These are phyloP conservation scores for Dicrurus megarhynchus DNA, from an alignment of 2,113 vertebrate species.

Conservation along the genomic window DNA sequence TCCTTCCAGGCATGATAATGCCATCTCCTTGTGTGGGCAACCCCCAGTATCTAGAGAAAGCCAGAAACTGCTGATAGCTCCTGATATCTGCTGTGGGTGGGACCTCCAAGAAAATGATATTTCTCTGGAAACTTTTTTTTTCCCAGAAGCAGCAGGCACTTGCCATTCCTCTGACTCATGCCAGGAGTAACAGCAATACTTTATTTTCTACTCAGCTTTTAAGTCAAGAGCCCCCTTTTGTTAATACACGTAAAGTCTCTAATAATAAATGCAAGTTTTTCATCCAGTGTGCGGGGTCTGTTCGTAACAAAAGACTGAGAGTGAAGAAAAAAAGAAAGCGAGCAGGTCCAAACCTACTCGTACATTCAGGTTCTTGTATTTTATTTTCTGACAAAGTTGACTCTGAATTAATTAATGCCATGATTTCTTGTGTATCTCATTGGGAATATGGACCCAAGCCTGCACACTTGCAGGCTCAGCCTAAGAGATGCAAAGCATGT, in stretches of 20 bases:
- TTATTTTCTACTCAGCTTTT: not conserved
- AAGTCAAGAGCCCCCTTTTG: not conserved
- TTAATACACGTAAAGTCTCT: not conserved
- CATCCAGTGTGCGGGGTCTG: accelerated
- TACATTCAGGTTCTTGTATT: not conserved
- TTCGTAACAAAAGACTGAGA: not conserved
- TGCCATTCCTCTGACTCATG: not conserved
- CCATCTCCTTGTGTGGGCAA: not conserved
- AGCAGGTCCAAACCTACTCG: not conserved
- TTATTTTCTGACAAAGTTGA: not conserved
- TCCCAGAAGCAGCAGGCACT: not conserved
- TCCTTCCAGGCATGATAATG: not conserved
- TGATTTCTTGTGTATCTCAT: not conserved
- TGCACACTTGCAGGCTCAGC: not conserved
- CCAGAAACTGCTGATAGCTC: not conserved
- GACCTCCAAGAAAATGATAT: not conserved
- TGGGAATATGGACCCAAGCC: not conserved
- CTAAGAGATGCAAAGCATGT: not conserved
- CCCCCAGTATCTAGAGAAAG: not conserved
- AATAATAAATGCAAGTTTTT: not conserved
- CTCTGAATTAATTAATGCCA: not conserved
- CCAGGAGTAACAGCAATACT: not conserved
- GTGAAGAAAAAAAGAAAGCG: not conserved
- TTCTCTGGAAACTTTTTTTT: not conserved
- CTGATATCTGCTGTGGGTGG: not conserved